A percentile compares a stretch with the other conserved stretches of the same genome.
Evolutionary conservation across 2,113 vertebrate species (phyloP).

Genomic region (Myiozetetes cayanensis): DNA sequence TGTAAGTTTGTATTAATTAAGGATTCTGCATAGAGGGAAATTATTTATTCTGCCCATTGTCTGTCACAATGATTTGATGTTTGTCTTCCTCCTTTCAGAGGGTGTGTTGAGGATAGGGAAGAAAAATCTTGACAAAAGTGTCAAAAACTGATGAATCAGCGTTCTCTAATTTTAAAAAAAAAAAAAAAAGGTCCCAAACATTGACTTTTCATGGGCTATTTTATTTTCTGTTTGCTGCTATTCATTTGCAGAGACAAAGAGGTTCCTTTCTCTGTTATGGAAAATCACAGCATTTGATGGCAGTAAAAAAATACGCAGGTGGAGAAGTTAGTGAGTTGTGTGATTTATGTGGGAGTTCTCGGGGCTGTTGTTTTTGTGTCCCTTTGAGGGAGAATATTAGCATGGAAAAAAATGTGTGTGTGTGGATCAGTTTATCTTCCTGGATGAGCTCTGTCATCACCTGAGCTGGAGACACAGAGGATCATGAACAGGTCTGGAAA

Average conservation of each 20-base stretch:
- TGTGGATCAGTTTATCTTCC: conserved; percentile 1
- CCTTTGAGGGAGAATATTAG: background rate
- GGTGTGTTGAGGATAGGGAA: background rate
- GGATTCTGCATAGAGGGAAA: background rate
- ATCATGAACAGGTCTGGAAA: background rate
- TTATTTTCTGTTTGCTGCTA: background rate
- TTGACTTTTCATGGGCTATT: background rate
- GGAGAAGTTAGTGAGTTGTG: background rate
- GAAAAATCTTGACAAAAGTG: background rate
- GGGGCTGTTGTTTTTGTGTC: background rate
- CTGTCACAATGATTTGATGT: background rate
- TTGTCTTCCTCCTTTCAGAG: background rate
- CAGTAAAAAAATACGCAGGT: background rate
- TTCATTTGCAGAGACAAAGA: background rate
- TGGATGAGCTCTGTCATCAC: background rate
- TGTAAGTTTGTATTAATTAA: background rate
- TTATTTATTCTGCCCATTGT: conserved; percentile 1
- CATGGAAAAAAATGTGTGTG: background rate
- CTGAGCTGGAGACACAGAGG: background rate
- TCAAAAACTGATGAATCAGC: background rate
- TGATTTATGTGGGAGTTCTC: conserved; percentile 28
- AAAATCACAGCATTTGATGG: background rate
- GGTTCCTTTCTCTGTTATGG: background rate
- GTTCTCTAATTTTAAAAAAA: background rate
- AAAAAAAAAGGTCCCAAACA: background rate